Evolutionary conservation across 2,797 vertebrate genomes (phyloP).

Genomic region (Psittacula echo): DNA sequence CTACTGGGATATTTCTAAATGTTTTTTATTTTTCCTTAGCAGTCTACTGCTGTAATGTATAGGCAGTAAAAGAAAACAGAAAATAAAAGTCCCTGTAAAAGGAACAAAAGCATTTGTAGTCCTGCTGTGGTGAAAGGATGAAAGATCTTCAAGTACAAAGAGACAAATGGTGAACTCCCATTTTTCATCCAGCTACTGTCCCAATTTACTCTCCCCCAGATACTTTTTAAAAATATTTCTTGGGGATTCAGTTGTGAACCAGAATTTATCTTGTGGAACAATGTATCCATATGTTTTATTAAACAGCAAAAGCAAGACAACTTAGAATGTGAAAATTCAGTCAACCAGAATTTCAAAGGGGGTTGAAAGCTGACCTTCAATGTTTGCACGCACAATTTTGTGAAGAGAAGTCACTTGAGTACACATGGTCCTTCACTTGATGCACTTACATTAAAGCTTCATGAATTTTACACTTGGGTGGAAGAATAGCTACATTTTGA

Average conservation of each 20-base stretch:
- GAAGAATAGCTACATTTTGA: neutral
- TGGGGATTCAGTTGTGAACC: constrained; percentile 26
- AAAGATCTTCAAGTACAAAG: constrained; percentile 37
- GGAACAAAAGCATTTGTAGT: neutral
- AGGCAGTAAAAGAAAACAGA: constrained; percentile 18
- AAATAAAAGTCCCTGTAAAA: constrained; percentile 29
- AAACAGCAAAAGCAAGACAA: constrained; percentile 11
- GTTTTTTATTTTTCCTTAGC: constrained; percentile 31
- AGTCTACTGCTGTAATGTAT: neutral
- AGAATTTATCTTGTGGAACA: constrained; percentile 44
- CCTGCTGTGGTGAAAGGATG: neutral
- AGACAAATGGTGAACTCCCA: neutral
- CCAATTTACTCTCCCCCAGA: constrained; percentile 19
- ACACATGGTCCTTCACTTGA: neutral
- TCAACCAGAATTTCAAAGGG: neutral
- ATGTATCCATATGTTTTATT: constrained; percentile 45
- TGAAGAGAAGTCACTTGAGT: neutral
- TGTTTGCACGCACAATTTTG: neutral
- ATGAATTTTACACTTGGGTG: neutral
- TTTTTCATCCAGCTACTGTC: constrained; percentile 4
- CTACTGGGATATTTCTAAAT: neutral
- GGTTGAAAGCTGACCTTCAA: neutral
- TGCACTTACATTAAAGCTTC: neutral
- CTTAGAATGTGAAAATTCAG: neutral
- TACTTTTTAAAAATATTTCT: neutral